A percentile compares a stretch with the other conserved stretches of the same genome.
phyloP scores from a whole-genome alignment of 2,113 vertebrate species.

The Dascyllus trimaculatus region DNA sequence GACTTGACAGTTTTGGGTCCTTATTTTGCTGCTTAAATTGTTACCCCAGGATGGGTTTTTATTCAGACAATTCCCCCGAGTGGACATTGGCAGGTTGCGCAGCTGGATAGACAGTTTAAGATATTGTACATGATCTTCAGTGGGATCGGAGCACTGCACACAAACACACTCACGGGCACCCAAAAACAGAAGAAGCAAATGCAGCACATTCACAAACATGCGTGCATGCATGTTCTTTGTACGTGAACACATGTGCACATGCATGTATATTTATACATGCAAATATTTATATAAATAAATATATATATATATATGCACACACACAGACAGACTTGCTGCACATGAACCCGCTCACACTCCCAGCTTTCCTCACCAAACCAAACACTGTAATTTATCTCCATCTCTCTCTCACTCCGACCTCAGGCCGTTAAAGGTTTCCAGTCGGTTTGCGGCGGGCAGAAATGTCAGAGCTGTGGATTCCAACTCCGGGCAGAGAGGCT shows the following conservation, averaged over 20 bases:
- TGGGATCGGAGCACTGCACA: no score
- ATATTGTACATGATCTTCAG: no score
- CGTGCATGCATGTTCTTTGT: background rate
- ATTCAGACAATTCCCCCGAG: no score
- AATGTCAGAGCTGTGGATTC: slow-evolving; percentile 59
- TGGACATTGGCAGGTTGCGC: no score
- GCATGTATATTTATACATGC: background rate
- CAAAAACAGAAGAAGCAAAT: background rate
- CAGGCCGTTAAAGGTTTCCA: slow-evolving; percentile 66
- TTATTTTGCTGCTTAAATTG: no score
- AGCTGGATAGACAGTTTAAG: no score
- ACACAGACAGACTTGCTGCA: background rate
- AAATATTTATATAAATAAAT: background rate
- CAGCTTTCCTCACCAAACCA: slow-evolving; percentile 42
- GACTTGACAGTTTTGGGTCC: no score
- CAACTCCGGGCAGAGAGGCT: slow-evolving; percentile 46
- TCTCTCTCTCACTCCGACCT: slow-evolving; percentile 47
- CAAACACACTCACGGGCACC: background rate
- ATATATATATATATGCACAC: no score
- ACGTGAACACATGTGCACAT: background rate
- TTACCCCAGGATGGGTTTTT: no score
- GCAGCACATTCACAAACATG: background rate
- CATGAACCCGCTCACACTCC: slow-evolving; percentile 58
- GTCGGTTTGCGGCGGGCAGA: slow-evolving; percentile 57
- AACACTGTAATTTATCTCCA: slow-evolving; percentile 67